Percentiles rank a stretch among this genome's conserved stretches.
Conservation (phyloP, 2,113 vertebrate species). For the Furnarius figulus region DNA sequence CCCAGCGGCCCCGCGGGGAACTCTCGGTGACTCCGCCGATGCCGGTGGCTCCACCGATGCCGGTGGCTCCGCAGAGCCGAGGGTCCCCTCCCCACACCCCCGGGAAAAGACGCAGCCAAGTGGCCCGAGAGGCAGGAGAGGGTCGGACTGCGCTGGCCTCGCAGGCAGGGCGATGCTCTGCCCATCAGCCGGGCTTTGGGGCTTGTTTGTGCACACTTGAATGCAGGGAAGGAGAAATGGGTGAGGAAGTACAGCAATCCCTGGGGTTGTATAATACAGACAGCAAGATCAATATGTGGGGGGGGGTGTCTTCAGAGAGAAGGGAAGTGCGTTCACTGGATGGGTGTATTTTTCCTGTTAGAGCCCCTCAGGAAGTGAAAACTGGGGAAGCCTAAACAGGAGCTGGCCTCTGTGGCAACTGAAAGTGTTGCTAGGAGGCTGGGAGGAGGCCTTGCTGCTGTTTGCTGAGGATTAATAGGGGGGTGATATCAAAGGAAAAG, state of each 20-base stretch:
- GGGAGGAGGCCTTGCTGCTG: constrained; percentile 59
- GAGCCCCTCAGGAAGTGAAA: background rate
- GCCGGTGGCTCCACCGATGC: background rate
- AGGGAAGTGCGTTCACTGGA: background rate
- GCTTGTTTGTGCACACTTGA: background rate
- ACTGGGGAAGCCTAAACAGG: background rate
- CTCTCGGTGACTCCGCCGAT: background rate
- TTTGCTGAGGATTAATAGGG: constrained; percentile 68
- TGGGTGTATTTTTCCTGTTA: background rate
- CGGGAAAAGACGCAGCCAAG: background rate
- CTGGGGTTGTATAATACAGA: background rate
- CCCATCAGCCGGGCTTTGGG: background rate
- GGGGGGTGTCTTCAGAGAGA: background rate
- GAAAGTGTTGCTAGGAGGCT: constrained; percentile 77
- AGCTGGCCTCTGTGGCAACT: constrained; percentile 20
- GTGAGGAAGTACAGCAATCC: background rate
- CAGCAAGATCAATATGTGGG: background rate
- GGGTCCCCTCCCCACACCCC: background rate
- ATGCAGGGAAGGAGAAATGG: background rate
- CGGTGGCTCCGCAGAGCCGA: background rate
- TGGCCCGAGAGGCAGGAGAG: background rate
- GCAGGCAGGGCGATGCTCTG: background rate
- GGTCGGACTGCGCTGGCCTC: background rate
- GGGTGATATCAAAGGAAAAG: constrained; percentile 67
- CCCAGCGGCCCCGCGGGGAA: background rate